These are phyloP conservation scores for Mactra quadrangularis DNA, from an alignment of 1,140 invertebrate genomes.

Conservation along the genomic window DNA sequence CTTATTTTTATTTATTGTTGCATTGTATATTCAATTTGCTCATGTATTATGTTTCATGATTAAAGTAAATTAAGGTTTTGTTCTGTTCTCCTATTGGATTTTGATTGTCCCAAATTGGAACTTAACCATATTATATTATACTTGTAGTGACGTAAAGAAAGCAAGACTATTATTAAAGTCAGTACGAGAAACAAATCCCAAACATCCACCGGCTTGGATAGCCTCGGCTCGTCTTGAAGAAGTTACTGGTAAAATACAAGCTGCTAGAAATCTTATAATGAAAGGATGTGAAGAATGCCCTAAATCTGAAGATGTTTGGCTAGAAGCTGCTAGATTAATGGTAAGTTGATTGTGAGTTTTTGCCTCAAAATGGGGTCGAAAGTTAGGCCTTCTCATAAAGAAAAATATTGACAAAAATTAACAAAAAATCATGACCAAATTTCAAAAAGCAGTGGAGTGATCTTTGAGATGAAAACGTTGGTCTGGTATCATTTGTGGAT, in stretches of 20 bases:
- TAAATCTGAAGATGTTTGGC: constrained; percentile 98
- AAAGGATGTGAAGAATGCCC: constrained; percentile 96
- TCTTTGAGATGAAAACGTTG: no score
- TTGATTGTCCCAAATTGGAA: no score
- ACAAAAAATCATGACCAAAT: neutral
- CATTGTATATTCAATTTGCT: no score
- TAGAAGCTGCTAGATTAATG: constrained; percentile 97
- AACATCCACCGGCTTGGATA: constrained; percentile 99
- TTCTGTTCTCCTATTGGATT: no score
- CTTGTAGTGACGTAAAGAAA: constrained; percentile 96
- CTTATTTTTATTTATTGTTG: no score
- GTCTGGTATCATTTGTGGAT: no score
- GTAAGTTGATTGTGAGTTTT: constrained; percentile 65
- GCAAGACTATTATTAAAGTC: constrained; percentile 98
- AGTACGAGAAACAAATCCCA: constrained; percentile 99
- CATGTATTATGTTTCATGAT: no score
- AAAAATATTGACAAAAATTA: constrained; percentile 79
- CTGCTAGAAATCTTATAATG: constrained; percentile 98
- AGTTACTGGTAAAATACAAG: constrained; percentile 99
- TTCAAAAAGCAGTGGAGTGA: neutral
- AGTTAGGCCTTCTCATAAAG: constrained; percentile 92
- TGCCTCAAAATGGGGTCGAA: neutral
- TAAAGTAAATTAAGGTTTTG: no score
- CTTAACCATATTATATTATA: no score
- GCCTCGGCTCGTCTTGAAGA: constrained; percentile 99